Percentiles rank a stretch among this genome's conserved stretches.
These are phyloP conservation scores for Beris chalybata DNA, from an alignment of 2,888 invertebrate species.

Conservation along the genomic window DNA sequence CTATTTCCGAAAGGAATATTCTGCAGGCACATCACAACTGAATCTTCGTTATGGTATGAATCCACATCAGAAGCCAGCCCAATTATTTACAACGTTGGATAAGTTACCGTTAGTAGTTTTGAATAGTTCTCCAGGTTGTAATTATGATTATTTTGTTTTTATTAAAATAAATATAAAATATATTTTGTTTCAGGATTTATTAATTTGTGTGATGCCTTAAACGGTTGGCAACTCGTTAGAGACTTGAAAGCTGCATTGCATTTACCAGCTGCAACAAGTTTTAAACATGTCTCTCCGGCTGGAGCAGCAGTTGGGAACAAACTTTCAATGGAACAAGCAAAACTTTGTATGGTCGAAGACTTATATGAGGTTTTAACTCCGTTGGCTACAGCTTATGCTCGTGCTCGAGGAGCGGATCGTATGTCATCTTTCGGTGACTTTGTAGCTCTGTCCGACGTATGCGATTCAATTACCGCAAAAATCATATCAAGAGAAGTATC, in stretches of 20 bases:
- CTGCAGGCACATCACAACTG: conserved; percentile 74
- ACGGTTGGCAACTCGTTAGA: conserved; percentile 94
- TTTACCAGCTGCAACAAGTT: conserved; percentile 91
- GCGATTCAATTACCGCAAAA: conserved; percentile 87
- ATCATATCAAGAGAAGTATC: conserved; percentile 94
- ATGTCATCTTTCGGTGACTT: conserved; percentile 99
- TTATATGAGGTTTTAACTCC: conserved; percentile 73
- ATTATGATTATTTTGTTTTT: not conserved
- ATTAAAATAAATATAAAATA: not conserved
- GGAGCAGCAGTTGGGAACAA: conserved; percentile 92
- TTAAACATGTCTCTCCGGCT: conserved; percentile 98
- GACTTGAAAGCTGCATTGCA: conserved; percentile 80
- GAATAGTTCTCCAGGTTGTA: conserved; percentile 82
- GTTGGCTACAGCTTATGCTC: conserved; percentile 87
- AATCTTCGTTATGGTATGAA: conserved; percentile 95
- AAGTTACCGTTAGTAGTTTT: conserved; percentile 83
- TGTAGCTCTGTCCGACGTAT: conserved; percentile 87
- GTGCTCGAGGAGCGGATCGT: conserved; percentile 95
- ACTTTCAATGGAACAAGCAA: conserved; percentile 74
- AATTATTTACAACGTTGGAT: conserved; percentile 78
- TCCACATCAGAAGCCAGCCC: conserved; percentile 96
- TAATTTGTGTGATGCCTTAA: conserved; percentile 95
- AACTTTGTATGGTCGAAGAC: conserved; percentile 93
- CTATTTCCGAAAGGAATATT: conserved; percentile 91
- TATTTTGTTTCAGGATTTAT: conserved; percentile 69